A percentile compares a stretch with the other conserved stretches of the same genome.
Evolutionary conservation across 2,113 vertebrate genomes (phyloP).

Genomic region (Muntiacus muntjak): DNA sequence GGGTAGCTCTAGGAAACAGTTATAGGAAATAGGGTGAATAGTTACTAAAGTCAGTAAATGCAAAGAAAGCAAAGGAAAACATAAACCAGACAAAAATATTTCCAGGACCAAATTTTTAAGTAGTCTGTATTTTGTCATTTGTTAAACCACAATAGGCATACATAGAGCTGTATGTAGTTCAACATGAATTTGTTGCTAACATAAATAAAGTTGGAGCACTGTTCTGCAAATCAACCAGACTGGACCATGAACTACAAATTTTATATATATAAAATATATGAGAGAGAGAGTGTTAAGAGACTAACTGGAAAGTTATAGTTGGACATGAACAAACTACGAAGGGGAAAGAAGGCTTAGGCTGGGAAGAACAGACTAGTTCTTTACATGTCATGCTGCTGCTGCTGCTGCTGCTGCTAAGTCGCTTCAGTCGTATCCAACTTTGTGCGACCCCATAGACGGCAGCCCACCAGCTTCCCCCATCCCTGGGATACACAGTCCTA

Average conservation of each 20-base stretch:
- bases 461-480: too few relatives aligned
- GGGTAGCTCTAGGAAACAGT: constrained; percentile 39
- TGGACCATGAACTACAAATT: constrained; percentile 68
- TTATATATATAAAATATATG: constrained; percentile 53
- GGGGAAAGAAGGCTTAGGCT: constrained; percentile 31
- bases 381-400: not conserved
- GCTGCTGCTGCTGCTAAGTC: too few relatives aligned
- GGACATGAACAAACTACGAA: constrained; percentile 58
- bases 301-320: constrained; percentile 75
- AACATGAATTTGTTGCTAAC: constrained; percentile 79
- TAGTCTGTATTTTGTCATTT: constrained; percentile 84
- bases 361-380: constrained; percentile 22
- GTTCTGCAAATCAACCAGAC: constrained; percentile 73
- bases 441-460: too few relatives aligned
- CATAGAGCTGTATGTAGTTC: constrained; percentile 73
- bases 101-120: constrained; percentile 81
- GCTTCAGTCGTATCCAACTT: too few relatives aligned
- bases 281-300: constrained; percentile 65
- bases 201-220: constrained; percentile 77
- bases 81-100: constrained; percentile 81
- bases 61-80: constrained; percentile 75
- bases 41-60: constrained; percentile 78
- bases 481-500: not conserved
- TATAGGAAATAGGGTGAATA: constrained; percentile 65
- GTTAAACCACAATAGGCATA: constrained; percentile 79